These are phyloP conservation scores for Corythucha ciliata DNA, from an alignment of 2,888 invertebrate species.

Conservation along the genomic window DNA sequence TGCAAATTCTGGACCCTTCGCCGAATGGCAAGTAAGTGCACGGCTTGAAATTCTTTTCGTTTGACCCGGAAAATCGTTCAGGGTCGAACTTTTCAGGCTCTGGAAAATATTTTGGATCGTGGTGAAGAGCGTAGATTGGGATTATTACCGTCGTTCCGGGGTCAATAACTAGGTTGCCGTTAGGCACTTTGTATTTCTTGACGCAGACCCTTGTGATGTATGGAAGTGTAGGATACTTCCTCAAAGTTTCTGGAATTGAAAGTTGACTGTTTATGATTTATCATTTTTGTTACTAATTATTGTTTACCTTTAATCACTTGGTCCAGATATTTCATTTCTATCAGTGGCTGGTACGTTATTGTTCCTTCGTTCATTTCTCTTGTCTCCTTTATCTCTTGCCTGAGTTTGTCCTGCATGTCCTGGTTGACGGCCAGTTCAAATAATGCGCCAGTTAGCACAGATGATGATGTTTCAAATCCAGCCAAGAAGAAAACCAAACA, in stretches of 20 bases:
- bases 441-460: constrained; percentile 48
- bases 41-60: constrained; percentile 46
- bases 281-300: not conserved
- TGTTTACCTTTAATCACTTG: constrained; percentile 45
- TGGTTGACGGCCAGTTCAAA: constrained; percentile 48
- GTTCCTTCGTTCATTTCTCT: constrained; percentile 41
- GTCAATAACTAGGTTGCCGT: constrained; percentile 25
- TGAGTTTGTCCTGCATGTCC: constrained; percentile 45
- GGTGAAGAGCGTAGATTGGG: constrained; percentile 51
- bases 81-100: constrained; percentile 54
- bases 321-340: constrained; percentile 47
- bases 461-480: constrained; percentile 49
- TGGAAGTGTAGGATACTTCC: constrained; percentile 41
- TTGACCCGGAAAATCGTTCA: constrained; percentile 49
- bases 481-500: constrained; percentile 46
- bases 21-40: constrained; percentile 51
- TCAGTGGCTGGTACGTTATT: constrained; percentile 45
- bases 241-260: constrained; percentile 34
- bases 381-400: constrained; percentile 44
- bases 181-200: constrained; percentile 37
- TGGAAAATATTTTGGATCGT: constrained; percentile 51
- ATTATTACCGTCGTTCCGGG: constrained; percentile 44
- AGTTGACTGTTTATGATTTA: not conserved
- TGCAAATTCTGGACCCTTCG: constrained; percentile 50
- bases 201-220: constrained; percentile 41